Base-by-base conservation (phyloP, 2,888 invertebrate species). In the Athripsodes cinereus region DNA sequence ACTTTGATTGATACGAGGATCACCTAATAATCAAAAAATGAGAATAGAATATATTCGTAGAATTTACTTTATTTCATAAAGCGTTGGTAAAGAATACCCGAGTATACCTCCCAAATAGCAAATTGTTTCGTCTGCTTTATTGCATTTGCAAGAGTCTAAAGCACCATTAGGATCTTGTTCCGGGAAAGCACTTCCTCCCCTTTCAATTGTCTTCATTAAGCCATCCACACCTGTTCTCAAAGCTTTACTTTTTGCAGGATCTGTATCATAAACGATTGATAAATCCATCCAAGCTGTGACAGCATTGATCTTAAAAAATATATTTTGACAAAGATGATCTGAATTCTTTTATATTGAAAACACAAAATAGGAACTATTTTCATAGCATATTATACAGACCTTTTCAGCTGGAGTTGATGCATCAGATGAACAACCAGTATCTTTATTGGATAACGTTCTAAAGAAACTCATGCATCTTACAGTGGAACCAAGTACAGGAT, bases 1-100 rank as follows among this genome's bases (percentile, higher is more conserved):
- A 64, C 76, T 77, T 65, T 78, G 77, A 62, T 78, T 78, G 0
- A 73, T 71, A n/a, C 78, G 71, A 11, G 70, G 66, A 65, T 78
- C 78, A 11, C 68, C 68, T 68, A 52, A 10, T 56, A 57, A 18
- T 26, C 11, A 31, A 8, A 11, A 31, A 31, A 31, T n/a, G n/a
- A n/a, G n/a, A n/a, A n/a, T n/a, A n/a, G n/a, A n/a, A n/a, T n/a
- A n/a, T n/a, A n/a, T n/a, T n/a, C n/a, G n/a, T n/a, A n/a, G n/a
- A n/a, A n/a, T n/a, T n/a, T n/a, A n/a, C n/a, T n/a, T n/a, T n/a
- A n/a, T n/a, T n/a, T n/a, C n/a, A n/a, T n/a, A n/a, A n/a, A n/a
- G n/a, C n/a, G n/a, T n/a, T n/a, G n/a, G n/a, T n/a, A n/a, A n/a
- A n/a, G n/a, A n/a, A n/a, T n/a, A n/a, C n/a, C n/a, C n/a, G n/a